Conservation (phyloP, 2,797 vertebrate species). For the Macropodus opercularis region DNA sequence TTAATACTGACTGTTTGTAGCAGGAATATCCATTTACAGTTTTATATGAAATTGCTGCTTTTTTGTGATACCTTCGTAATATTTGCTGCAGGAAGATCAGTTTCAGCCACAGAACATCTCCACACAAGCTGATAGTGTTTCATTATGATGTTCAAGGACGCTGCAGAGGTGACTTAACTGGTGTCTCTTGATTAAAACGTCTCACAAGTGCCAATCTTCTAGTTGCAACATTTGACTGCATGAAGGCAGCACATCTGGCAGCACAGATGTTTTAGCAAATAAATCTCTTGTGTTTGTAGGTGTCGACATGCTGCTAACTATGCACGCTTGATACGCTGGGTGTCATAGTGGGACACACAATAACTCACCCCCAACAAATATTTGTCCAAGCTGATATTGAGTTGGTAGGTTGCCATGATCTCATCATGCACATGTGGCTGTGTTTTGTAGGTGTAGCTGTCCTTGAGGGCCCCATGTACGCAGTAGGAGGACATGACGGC, state of each 20-base stretch:
- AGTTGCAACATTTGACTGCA: conserved; percentile 22
- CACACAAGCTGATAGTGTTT: conserved; percentile 1
- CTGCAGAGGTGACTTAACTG: conserved; percentile 6
- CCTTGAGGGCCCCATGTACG: conserved; percentile 96
- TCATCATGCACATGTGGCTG: conserved; percentile 16
- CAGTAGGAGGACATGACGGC: conserved; percentile 96
- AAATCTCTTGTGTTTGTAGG: conserved; percentile 48
- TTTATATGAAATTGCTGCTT: not conserved
- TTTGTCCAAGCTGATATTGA: conserved; percentile 12
- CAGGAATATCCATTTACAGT: not conserved
- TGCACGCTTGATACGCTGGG: conserved; percentile 22
- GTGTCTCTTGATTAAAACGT: conserved; percentile 8
- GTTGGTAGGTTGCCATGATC: conserved; percentile 22
- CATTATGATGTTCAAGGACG: conserved; percentile 11
- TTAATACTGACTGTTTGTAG: not conserved
- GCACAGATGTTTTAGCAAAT: conserved; percentile 65
- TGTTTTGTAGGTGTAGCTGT: conserved; percentile 90
- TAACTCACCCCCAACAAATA: conserved; percentile 7
- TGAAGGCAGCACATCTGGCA: conserved; percentile 59
- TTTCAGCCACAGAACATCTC: not conserved
- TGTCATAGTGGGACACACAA: conserved; percentile 24
- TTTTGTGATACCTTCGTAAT: not conserved
- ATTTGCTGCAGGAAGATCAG: conserved; percentile 1
- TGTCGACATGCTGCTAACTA: conserved; percentile 54
- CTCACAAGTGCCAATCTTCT: conserved; percentile 1